Evolutionary conservation across 2,797 vertebrate genomes (phyloP).

Genomic region (Clangula hyemalis): DNA sequence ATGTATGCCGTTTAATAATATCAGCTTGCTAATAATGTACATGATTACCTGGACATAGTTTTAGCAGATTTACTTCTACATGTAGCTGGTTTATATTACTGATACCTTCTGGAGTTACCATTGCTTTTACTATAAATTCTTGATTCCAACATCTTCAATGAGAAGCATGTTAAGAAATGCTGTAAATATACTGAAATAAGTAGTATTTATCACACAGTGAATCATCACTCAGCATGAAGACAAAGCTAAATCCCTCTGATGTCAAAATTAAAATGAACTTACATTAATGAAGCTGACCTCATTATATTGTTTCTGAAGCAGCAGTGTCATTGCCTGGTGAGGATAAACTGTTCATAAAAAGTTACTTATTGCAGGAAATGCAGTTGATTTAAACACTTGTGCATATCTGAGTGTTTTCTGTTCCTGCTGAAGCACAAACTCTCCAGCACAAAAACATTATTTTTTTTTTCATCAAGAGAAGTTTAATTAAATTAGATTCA

Average conservation of each 20-base stretch:
- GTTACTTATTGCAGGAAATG: not conserved
- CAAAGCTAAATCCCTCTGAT: not conserved
- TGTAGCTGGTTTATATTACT: not conserved
- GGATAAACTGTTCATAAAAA: not conserved
- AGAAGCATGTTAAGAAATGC: not conserved
- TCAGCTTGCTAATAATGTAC: not conserved
- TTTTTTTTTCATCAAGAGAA: not conserved
- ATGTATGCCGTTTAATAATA: not conserved
- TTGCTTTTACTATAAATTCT: not conserved
- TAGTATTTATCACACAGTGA: not conserved
- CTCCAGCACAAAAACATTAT: not conserved
- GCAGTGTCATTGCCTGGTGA: not conserved
- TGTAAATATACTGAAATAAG: not conserved
- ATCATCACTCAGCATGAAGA: not conserved
- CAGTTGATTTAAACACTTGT: not conserved
- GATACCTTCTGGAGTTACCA: not conserved
- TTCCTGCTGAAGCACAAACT: not conserved
- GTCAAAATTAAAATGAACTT: slow-evolving; percentile 3
- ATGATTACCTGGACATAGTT: not conserved
- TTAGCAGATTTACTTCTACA: not conserved
- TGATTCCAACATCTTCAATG: not conserved
- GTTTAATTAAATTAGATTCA: not conserved
- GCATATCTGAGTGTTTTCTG: not conserved
- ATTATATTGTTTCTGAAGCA: not conserved
- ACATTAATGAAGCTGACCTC: not conserved